These are phyloP conservation scores for Andrena dorsata DNA, from an alignment of 2,888 invertebrate genomes.

Conservation along the genomic window DNA sequence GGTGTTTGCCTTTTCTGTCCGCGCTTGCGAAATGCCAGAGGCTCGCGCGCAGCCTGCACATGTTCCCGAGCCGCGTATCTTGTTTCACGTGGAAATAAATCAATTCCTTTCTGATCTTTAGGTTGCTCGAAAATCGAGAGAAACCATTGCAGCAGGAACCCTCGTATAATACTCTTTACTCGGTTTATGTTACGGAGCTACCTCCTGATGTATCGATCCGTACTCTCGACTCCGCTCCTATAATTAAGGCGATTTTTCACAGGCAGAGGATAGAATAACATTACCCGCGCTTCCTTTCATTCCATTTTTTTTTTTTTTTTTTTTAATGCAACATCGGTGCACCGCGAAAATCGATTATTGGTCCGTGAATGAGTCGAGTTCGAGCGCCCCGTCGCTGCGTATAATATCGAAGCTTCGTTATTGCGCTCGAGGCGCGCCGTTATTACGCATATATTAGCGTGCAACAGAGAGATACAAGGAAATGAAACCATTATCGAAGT, in stretches of 20 bases:
- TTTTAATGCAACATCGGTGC: too few relatives aligned
- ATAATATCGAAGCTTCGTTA: slow-evolving; percentile 57
- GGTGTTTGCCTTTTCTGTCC: slow-evolving; percentile 32
- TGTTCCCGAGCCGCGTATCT: slow-evolving; percentile 10
- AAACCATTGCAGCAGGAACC: background rate
- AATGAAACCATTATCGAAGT: slow-evolving; percentile 54
- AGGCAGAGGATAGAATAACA: background rate
- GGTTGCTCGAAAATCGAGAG: background rate
- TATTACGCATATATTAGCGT: slow-evolving; percentile 57
- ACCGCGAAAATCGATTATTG: slow-evolving; percentile 21
- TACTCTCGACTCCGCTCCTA: too few relatives aligned
- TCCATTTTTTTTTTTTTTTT: background rate
- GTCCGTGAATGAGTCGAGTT: slow-evolving; percentile 14
- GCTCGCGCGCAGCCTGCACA: slow-evolving; percentile 12
- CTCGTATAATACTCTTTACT: background rate
- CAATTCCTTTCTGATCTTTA: slow-evolving; percentile 12
- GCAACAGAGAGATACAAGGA: slow-evolving; percentile 45
- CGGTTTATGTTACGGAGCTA: background rate
- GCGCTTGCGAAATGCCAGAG: slow-evolving; percentile 33
- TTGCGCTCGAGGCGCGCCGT: slow-evolving; percentile 40
- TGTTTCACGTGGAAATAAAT: slow-evolving; percentile 12
- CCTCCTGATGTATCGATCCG: background rate
- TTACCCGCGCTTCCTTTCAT: background rate
- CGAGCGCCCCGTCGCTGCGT: background rate
- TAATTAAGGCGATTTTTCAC: too few relatives aligned